Percentiles rank a stretch among this genome's conserved stretches.
Evolutionary conservation across 1,140 invertebrate genomes (phyloP).

Genomic region (Hypsibius dujardini): DNA sequence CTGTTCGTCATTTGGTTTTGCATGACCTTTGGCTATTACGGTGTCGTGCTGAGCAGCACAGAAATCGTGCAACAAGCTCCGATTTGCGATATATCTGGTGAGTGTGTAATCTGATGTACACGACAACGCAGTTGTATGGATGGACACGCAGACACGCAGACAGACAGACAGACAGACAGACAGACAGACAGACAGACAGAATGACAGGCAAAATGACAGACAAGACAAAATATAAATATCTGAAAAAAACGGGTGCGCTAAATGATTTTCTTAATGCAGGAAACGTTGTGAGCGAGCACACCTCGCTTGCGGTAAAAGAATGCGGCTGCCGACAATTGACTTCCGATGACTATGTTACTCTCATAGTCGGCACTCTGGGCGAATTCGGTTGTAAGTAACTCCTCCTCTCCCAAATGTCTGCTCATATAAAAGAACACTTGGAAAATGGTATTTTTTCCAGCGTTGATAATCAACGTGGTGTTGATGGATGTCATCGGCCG

Average conservation of each 20-base stretch:
- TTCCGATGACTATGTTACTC: neutral
- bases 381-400: slow-evolving; percentile 10
- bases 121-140: too few species aligned
- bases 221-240: too few species aligned
- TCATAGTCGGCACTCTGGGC: slow-evolving; percentile 6
- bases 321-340: slow-evolving; percentile 7
- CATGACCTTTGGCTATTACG: slow-evolving; percentile 14
- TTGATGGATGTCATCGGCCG: slow-evolving; percentile 5
- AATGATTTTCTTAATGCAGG: neutral
- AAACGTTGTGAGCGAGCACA: neutral
- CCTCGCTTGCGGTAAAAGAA: neutral
- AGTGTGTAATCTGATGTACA: neutral
- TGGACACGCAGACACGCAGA: too few species aligned
- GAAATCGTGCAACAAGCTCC: slow-evolving; percentile 10
- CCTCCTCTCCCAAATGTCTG: too few species aligned
- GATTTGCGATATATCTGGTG: slow-evolving; percentile 6
- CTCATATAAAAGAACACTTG: too few species aligned
- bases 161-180: too few species aligned
- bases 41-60: neutral
- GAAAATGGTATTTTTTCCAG: neutral
- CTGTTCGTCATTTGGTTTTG: slow-evolving; percentile 7
- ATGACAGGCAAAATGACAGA: too few species aligned
- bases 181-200: too few species aligned
- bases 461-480: neutral
- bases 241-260: too few species aligned